phyloP scores from a whole-genome alignment of 1,140 invertebrate genomes.

The Aphaenogaster rudis region DNA sequence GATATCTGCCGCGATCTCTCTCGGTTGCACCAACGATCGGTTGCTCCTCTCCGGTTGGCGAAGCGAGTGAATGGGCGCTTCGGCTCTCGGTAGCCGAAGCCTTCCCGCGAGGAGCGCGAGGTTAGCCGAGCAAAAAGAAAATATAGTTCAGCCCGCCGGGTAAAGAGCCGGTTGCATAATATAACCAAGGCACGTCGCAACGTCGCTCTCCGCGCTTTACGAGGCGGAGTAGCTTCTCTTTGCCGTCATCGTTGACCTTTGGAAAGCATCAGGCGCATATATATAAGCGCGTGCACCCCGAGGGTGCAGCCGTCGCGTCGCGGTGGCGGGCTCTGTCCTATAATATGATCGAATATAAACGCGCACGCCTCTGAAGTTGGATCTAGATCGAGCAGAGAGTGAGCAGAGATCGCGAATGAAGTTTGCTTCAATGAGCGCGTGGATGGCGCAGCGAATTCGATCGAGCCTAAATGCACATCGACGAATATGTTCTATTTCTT shows the following conservation, averaged over 20 bases:
- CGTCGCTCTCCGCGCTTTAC: conserved; percentile 28
- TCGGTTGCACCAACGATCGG: conserved; percentile 48
- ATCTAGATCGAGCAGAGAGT: background rate
- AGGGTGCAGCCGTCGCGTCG: conserved; percentile 16
- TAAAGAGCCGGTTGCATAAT: conserved; percentile 67
- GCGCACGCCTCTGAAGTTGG: background rate
- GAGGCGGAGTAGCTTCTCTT: background rate
- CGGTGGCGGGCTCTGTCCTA: background rate
- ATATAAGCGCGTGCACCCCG: background rate
- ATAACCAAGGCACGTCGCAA: conserved; percentile 66
- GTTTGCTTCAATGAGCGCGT: background rate
- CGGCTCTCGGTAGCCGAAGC: conserved; percentile 64
- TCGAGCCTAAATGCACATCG: background rate
- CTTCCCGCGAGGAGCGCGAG: conserved; percentile 48
- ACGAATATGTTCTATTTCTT: background rate
- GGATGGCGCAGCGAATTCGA: background rate
- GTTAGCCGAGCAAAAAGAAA: conserved; percentile 63
- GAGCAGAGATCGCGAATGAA: background rate
- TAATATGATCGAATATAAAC: background rate
- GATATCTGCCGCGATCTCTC: background rate
- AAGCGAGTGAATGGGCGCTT: conserved; percentile 70
- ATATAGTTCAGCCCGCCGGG: conserved; percentile 71
- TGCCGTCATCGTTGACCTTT: conserved; percentile 65
- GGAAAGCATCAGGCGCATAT: background rate
- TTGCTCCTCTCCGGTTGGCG: conserved; percentile 33